These are phyloP conservation scores for Clamator glandarius DNA, from an alignment of 2,797 vertebrate genomes.

Conservation along the genomic window DNA sequence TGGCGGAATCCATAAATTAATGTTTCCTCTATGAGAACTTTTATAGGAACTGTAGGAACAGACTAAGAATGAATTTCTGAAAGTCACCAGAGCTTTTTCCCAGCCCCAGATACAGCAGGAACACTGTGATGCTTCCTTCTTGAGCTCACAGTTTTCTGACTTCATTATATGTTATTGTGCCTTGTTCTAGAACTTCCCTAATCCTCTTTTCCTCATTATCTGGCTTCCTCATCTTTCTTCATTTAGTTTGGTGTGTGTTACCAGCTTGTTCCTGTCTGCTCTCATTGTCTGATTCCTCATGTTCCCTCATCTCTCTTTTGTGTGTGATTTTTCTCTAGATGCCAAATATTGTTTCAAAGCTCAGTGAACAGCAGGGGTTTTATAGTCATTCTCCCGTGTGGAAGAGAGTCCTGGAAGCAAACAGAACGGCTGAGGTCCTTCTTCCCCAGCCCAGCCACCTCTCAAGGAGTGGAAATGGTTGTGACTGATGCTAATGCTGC, in stretches of 20 bases:
- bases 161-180: rapidly evolving
- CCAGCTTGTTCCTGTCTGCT: not conserved
- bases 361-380: not conserved
- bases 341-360: not conserved
- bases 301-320: not conserved
- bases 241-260: not conserved
- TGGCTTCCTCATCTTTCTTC: not conserved
- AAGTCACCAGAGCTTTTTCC: not conserved
- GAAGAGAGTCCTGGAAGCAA: not conserved
- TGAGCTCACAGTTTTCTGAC: not conserved
- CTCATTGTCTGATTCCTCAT: not conserved
- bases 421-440: not conserved
- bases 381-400: not conserved
- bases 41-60: not conserved
- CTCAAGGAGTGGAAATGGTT: rapidly evolving
- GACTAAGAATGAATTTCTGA: not conserved
- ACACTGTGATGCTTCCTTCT: not conserved
- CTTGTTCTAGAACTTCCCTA: not conserved
- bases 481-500: rapidly evolving
- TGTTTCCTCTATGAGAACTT: rapidly evolving
- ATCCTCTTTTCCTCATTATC: not conserved
- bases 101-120: not conserved
- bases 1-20: not conserved
- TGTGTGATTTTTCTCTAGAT: not conserved
- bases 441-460: not conserved